Conservation (phyloP, 1,140 invertebrate species). For the Drosophila sturtevanti region DNA sequence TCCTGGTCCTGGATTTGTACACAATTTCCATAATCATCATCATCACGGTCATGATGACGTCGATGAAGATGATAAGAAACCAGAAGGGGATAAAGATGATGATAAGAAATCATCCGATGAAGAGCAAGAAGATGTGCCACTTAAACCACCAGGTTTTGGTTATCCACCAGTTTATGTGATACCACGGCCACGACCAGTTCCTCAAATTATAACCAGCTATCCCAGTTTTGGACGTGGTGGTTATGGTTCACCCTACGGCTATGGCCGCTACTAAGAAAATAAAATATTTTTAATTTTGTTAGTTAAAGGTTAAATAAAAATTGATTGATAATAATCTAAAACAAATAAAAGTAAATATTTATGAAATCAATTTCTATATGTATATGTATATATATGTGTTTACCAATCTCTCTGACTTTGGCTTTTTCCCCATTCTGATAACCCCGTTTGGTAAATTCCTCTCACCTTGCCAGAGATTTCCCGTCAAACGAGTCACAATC, state of each 20-base stretch:
- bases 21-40: not conserved
- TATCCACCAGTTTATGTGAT: slow-evolving; percentile 41
- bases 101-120: slow-evolving; percentile 2
- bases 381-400: too few relatives aligned
- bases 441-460: slow-evolving; percentile 36
- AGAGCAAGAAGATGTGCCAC: slow-evolving; percentile 25
- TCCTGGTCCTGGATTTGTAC: slow-evolving; percentile 4
- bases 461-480: slow-evolving; percentile 52
- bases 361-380: slow-evolving; percentile 19
- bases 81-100: slow-evolving; percentile 15
- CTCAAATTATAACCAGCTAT: slow-evolving; percentile 22
- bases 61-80: not conserved
- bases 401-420: slow-evolving; percentile 13
- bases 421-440: slow-evolving; percentile 54
- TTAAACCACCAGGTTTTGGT: slow-evolving; percentile 36
- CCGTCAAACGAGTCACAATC: slow-evolving; percentile 54
- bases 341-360: slow-evolving; percentile 14
- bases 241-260: slow-evolving; percentile 52
- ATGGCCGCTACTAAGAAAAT: slow-evolving; percentile 36
- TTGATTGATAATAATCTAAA: not conserved
- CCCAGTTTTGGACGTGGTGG: slow-evolving; percentile 33
- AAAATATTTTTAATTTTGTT: slow-evolving; percentile 14
- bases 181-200: slow-evolving; percentile 31
- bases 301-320: not conserved
- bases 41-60: slow-evolving; percentile 2